Evolutionary conservation across 2,113 vertebrate species (phyloP), one percentile per base, ranked within the genome.

Genomic region (Orycteropus afer): DNA sequence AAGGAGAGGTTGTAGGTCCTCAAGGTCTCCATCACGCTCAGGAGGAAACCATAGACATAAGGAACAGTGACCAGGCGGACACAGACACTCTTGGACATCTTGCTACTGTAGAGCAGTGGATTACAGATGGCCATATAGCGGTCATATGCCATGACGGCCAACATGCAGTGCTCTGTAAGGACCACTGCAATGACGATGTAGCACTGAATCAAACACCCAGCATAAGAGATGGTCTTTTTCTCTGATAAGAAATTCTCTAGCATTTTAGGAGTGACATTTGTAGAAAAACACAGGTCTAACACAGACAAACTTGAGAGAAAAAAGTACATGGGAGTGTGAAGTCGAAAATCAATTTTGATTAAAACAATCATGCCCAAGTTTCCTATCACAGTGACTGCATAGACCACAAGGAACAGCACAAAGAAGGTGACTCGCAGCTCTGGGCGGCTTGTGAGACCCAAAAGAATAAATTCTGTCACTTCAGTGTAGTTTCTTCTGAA

Each of bases 81-180:
- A 11, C 93, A 76, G 13, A 86, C 12, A 12, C 17, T 8, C 0
- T 29, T 87, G 37, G 96, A 83, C 97, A 96, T 89, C 47, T 80
- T 85, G 29, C 40, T 55, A 2, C 57, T 6, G 9, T 95, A 97
- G 47, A 45, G 77, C 29, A 98, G 84, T 3, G 96, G 95, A 2
- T 91, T 61, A 53, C 96, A 97, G 29, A 94, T 96, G 55, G 95
- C 96, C 69, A 96, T 0, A 5, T 94, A 95, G 34, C 37, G 51
- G 20, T 97, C 96, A 0, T 96, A 97, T 0, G 95, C 96, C 97
- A 96, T 97, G 32, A 93, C 34, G 0, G 95, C 63, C 85, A 97
- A 73, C 17, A 97, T 86, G n/a, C 96, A 32, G 47, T 96, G 92
- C 77, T 98, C 96, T 15, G 89, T 89, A 0, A 89, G 89, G n/a